Evolutionary conservation across 2,888 invertebrate genomes (phyloP), one percentile per base, ranked within the genome.

Genomic region (Cheilosia pagana): DNA sequence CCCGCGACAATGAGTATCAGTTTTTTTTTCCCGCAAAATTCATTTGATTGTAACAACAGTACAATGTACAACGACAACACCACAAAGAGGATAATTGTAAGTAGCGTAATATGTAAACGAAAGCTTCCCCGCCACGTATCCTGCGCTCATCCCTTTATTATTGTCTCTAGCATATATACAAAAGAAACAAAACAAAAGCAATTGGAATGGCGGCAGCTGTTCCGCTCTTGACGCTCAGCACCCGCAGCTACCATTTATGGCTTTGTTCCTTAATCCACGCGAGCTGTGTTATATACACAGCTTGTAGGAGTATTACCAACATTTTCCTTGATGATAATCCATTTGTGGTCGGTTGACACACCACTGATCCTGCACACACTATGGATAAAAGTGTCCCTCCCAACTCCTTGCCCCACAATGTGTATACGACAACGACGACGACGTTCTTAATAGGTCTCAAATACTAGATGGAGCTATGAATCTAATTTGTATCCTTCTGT

Each of bases 401-500:
- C n/a, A n/a, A n/a, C n/a, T 23, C 60, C 63, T 14, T 12, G 16
- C 10, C n/a, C 19, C 31, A 4, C 31, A 35, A 35, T 35, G n/a
- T 35, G 19, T 7, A 21, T 12, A n/a, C 16, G 28, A 65, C 21
- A 31, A 31, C 5, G 31, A 50, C 57, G 12, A 41, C 68, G 19
- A 62, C 19, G 41, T 71, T 59, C 81, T 75, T 85, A 85, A 85
- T 75, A 85, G 83, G 63, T 81, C 76, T 63, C 79, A 75, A 85
- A 85, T 81, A 50, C 50, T 50, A 85, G 75, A 81, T 71, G 70
- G 39, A 75, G 85, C 85, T 85, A 85, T 85, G 81, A 85, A 85
- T 85, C 85, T 75, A 85, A 85, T 85, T 85, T 85, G 81, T 81
- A 85, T 85, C 85, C 85, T 71, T 85, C 81, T 79, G 75, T 71